phyloP scores from a whole-genome alignment of 2,888 invertebrate species.

The Epinotia brunnichana region DNA sequence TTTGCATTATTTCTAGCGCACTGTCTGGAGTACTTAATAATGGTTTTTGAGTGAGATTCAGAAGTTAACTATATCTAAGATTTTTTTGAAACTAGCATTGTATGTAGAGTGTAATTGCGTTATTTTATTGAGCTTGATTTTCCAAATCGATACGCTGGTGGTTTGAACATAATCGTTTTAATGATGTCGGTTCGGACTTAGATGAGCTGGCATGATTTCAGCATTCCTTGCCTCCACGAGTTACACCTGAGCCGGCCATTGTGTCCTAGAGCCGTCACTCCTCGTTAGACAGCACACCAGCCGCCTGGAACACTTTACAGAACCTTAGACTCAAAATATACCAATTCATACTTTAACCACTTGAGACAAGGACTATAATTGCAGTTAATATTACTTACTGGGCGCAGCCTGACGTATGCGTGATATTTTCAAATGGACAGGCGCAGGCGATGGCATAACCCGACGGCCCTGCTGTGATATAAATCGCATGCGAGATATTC shows the following conservation, averaged over 20 bases:
- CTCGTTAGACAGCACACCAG: conserved; percentile 61
- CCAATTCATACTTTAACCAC: conserved; percentile 47
- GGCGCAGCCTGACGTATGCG: conserved; percentile 56
- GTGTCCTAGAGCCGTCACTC: conserved; percentile 67
- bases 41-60: not conserved
- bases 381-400: conserved; percentile 42
- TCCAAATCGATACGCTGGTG: conserved; percentile 19
- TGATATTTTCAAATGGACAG: conserved; percentile 63
- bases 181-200: conserved; percentile 31
- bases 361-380: conserved; percentile 52
- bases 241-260: conserved; percentile 63
- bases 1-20: not conserved
- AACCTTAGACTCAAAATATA: conserved; percentile 48
- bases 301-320: conserved; percentile 55
- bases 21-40: too few species aligned
- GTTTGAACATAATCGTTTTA: conserved; percentile 31
- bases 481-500: conserved; percentile 54
- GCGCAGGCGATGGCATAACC: conserved; percentile 60
- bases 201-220: conserved; percentile 44
- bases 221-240: conserved; percentile 55
- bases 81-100: too few species aligned
- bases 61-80: not conserved
- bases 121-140: conserved; percentile 1
- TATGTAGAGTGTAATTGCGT: not conserved
- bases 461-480: conserved; percentile 66